Evolutionary conservation across 2,797 vertebrate genomes (phyloP).

Genomic region (Poecilia velifera): DNA sequence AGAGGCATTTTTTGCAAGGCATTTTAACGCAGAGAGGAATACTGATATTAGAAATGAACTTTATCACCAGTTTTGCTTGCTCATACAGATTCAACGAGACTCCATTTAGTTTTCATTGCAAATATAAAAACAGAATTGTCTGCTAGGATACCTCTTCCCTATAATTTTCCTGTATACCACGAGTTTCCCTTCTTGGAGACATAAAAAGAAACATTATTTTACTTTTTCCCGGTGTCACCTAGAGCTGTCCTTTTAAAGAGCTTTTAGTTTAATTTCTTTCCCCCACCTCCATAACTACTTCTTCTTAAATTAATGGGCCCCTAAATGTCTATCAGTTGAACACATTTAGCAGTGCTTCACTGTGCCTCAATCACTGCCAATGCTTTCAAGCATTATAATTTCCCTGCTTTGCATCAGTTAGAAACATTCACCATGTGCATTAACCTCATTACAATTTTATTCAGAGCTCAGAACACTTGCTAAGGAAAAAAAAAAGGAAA

Average conservation of each 20-base stretch:
- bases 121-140: conserved; percentile 13
- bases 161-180: background rate
- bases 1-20: background rate
- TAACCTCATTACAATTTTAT: conserved; percentile 66
- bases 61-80: conserved; percentile 22
- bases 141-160: background rate
- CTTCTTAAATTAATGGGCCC: conserved; percentile 77
- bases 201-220: conserved; percentile 46
- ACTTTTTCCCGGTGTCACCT: conserved; percentile 57
- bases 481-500: conserved; percentile 39
- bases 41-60: conserved; percentile 42
- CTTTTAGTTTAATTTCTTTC: conserved; percentile 80
- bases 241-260: conserved; percentile 67
- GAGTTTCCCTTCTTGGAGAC: conserved; percentile 38
- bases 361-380: conserved; percentile 73
- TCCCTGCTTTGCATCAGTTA: conserved; percentile 70
- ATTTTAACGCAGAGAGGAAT: background rate
- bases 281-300: conserved; percentile 68
- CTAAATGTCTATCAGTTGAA: conserved; percentile 71
- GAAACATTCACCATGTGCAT: conserved; percentile 67
- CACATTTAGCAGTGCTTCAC: conserved; percentile 74
- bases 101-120: conserved; percentile 21
- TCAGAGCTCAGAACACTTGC: conserved; percentile 40
- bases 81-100: conserved; percentile 35
- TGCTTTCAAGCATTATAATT: conserved; percentile 73